Conservation (phyloP, 2,888 invertebrate genomes). For the Rotaria sp. region DNA sequence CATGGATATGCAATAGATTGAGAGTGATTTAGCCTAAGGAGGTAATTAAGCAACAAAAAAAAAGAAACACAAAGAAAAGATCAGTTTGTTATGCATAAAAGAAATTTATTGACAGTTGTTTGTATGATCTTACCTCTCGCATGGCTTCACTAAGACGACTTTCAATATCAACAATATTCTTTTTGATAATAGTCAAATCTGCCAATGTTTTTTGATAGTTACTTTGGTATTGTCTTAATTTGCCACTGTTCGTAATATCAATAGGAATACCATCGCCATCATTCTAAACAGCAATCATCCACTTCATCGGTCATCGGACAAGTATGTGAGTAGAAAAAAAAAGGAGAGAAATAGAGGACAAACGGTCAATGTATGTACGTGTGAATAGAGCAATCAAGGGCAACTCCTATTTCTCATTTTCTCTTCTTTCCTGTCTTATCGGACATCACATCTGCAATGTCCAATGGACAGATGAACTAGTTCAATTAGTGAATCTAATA, state of each 20-base stretch:
- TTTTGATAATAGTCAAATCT: background rate
- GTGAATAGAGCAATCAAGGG: background rate
- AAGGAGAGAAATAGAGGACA: background rate
- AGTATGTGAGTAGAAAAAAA: background rate
- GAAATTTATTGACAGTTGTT: background rate
- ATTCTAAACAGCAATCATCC: slow-evolving; percentile 13
- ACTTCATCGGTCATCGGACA: slow-evolving; percentile 2
- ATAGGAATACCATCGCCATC: background rate
- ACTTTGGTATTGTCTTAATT: slow-evolving; percentile 9
- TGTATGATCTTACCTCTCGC: slow-evolving; percentile 17
- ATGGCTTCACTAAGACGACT: slow-evolving; percentile 16
- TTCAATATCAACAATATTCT: slow-evolving; percentile 25
- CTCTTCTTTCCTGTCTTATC: background rate
- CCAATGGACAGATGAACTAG: background rate
- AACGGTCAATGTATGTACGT: background rate
- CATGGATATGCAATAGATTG: background rate
- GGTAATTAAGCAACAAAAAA: background rate
- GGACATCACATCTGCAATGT: slow-evolving; percentile 3
- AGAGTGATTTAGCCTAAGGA: background rate
- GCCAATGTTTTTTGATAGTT: slow-evolving; percentile 4
- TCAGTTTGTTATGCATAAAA: background rate
- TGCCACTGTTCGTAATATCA: background rate
- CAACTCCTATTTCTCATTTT: background rate
- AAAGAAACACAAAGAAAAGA: background rate
- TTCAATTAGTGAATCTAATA: slow-evolving; percentile 7